phyloP scores from a whole-genome alignment of 2,113 vertebrate genomes.

The Paramormyrops kingsleyae region DNA sequence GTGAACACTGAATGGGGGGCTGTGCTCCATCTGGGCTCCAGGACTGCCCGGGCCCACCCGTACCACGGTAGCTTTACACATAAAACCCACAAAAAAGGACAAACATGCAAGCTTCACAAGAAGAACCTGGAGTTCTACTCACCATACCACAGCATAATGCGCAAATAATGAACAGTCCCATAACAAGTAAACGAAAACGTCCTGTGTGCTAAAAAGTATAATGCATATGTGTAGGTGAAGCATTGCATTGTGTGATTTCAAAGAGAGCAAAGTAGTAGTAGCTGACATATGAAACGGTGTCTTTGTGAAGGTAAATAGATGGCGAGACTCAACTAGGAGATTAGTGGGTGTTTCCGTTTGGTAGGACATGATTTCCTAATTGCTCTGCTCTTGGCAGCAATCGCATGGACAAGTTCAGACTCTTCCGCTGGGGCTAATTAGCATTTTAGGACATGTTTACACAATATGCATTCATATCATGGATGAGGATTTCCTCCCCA shows the following conservation, averaged over 20 bases:
- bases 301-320: background rate
- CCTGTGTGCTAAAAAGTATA: background rate
- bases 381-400: background rate
- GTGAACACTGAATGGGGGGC: background rate
- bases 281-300: background rate
- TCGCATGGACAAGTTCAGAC: background rate
- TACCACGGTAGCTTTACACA: background rate
- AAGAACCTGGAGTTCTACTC: background rate
- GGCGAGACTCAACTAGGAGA: background rate
- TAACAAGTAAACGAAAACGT: background rate
- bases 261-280: background rate
- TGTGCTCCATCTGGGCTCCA: background rate
- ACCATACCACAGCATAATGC: background rate
- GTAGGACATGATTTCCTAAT: background rate
- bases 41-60: background rate
- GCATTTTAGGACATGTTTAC: background rate
- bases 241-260: background rate
- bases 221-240: background rate
- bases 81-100: background rate
- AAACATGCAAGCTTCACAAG: background rate
- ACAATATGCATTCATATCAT: background rate
- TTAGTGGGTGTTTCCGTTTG: background rate
- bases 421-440: background rate
- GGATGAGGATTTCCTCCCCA: background rate
- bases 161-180: background rate